Evolutionary conservation across 2,888 invertebrate species (phyloP), one percentile per base, ranked within the genome.

Genomic region (Drosophila sordidula): DNA sequence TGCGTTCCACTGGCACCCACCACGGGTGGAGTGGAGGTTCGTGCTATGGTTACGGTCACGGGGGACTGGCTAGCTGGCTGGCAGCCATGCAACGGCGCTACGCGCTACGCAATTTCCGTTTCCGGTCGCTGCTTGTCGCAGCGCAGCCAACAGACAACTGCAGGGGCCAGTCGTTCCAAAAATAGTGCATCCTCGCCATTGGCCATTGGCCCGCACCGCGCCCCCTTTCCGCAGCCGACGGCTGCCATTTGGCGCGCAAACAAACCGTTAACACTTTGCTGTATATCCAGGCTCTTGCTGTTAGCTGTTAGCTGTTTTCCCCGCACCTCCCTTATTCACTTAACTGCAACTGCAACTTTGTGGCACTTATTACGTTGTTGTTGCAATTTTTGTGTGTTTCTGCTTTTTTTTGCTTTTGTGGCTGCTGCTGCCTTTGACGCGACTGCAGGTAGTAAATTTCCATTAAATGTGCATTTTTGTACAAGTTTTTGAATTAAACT

Each of bases 401-500:
- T 50, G 22, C 32, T 2, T 12, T 39, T 56, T 55, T 41, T 57
- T 59, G 44, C 45, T 25, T 47, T 42, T 59, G 36, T 68, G 55
- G 66, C 59, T 70, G 44, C 63, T 57, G 62, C 61, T 81, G 85
- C 62, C 76, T 76, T 73, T 88, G 82, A 74, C 73, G 74, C 82
- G 70, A 78, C 80, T 84, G 70, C 73, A 83, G 83, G 88, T 86
- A 85, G 89, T 89, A 91, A 87, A 90, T 91, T 90, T 91, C 80
- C 89, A 91, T 90, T 90, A 90, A 89, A 91, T 90, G 89, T 82
- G 80, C 83, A 90, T 88, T 91, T 90, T 89, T 89, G 78, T 82
- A 78, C 83, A 90, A 90, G 91, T 89, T 90, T 90, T 89, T 85
- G 80, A 90, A 90, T 89, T 89, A 90, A 90, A 90, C 80, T 90